Base-by-base conservation (phyloP, 2,888 invertebrate genomes). In the Luperina nickerlii region DNA sequence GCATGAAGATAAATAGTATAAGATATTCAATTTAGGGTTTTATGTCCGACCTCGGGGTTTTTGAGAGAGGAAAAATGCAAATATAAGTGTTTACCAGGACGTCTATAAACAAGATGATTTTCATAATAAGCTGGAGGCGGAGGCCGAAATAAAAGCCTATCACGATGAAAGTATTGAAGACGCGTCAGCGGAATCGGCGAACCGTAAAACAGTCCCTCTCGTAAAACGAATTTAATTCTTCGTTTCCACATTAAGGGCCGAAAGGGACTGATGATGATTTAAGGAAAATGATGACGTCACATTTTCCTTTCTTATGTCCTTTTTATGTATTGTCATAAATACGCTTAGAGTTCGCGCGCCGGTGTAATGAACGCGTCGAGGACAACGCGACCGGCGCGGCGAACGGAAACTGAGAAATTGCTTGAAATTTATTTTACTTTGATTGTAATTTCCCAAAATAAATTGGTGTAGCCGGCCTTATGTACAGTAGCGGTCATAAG, bases 211-310 rank as follows among this genome's bases (percentile, higher is more conserved):
- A 87, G 91, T 88, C 89, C 90, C 89, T 83, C 89, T 92, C 92
- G 90, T 91, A 91, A 92, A 93, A 90, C 88, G 89, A 91, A 90
- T 91, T 91, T 91, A 92, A 93, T 92, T 91, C 90, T 89, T 90
- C 90, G 90, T 89, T 90, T 89, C 90, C 88, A 88, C 88, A 89
- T 90, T 87, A 90, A 87, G 71, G 81, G 75, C 74, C 85, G 87
- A 85, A 87, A 87, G 84, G 89, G 87, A 86, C 84, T 85, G 81
- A 78, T 83, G 86, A 90, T 89, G 91, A 88, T 79, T 88, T 89
- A 79, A 79, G 82, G 83, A 87, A 89, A 87, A 88, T 89, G 86
- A 89, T 87, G 87, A 89, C 78, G 80, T 89, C 67, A 82, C 83
- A 84, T 83, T 86, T 84, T 77, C 73, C 80, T 74, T 80, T 72